A percentile compares a stretch with the other conserved stretches of the same genome.
Conservation (phyloP, 2,888 invertebrate genomes). For the Taenaris catops region DNA sequence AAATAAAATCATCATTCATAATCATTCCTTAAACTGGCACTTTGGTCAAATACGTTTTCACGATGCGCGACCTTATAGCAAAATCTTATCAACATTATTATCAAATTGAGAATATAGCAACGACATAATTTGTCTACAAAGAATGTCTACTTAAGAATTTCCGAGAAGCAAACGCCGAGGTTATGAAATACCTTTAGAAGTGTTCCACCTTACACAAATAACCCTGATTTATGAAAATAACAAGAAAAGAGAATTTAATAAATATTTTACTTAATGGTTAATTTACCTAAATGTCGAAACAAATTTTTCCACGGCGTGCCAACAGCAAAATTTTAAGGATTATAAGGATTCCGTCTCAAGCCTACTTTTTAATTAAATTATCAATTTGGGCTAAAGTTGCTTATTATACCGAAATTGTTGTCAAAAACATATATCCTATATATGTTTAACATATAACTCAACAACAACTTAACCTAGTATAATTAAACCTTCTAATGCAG, state of each 20-base stretch:
- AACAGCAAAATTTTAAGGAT: constrained; percentile 19
- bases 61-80: no score
- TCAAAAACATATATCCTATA: no score
- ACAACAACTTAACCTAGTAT: no score
- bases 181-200: constrained; percentile 1
- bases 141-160: no score
- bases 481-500: no score
- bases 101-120: no score
- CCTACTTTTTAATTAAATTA: constrained; percentile 24
- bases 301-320: constrained; percentile 20
- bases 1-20: no score
- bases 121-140: no score
- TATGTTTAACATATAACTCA: no score
- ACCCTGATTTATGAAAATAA: constrained; percentile 7
- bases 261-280: constrained; percentile 8
- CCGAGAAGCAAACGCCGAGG: constrained; percentile 1
- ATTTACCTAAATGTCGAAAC: constrained; percentile 10
- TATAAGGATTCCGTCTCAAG: constrained; percentile 15
- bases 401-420: constrained; percentile 7
- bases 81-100: no score
- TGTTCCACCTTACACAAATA: constrained; percentile 1
- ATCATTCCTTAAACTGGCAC: no score
- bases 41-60: no score
- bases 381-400: constrained; percentile 6
- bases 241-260: constrained; percentile 12